Percentiles rank a stretch among this genome's conserved stretches.
These are phyloP conservation scores for Radopholus similis DNA, from an alignment of 1,140 invertebrate species.

Conservation along the genomic window DNA sequence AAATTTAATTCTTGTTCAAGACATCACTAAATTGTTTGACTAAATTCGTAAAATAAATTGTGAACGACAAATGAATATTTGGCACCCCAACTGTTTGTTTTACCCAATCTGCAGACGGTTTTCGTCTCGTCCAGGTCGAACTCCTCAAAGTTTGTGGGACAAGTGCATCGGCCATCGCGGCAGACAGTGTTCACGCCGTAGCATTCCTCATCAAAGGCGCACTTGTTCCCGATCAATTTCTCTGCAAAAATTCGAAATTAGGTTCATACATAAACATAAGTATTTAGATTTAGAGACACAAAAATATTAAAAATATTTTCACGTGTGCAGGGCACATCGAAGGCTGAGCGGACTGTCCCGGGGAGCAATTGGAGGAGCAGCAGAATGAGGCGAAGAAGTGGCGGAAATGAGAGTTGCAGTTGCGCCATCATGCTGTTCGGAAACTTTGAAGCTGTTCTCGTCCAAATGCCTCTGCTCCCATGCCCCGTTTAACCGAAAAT, in stretches of 20 bases:
- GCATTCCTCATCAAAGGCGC: conserved; percentile 59
- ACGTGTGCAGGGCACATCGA: conserved; percentile 55
- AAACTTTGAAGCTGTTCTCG: too few species aligned
- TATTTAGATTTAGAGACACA: neutral
- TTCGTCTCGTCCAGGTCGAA: conserved; percentile 51
- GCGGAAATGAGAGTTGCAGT: too few species aligned
- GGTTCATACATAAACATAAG: neutral
- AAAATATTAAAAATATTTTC: conserved; percentile 19
- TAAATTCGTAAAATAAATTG: conserved; percentile 13
- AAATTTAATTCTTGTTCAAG: neutral
- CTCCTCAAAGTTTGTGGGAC: conserved; percentile 60
- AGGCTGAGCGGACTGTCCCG: too few species aligned
- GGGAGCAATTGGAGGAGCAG: too few species aligned
- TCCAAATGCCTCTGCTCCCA: too few species aligned
- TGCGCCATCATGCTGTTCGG: too few species aligned
- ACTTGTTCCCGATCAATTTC: conserved; percentile 56
- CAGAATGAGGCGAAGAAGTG: too few species aligned
- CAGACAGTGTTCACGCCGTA: conserved; percentile 59
- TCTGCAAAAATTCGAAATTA: conserved; percentile 37
- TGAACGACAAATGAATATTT: conserved; percentile 11
- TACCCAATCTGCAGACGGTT: conserved; percentile 55
- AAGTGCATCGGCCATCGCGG: conserved; percentile 53
- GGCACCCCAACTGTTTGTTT: neutral
- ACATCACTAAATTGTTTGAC: neutral
- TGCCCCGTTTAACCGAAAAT: too few species aligned